Evolutionary conservation across 2,888 invertebrate species (phyloP), one percentile per base, ranked within the genome.

Genomic region (Melitaea athalia): DNA sequence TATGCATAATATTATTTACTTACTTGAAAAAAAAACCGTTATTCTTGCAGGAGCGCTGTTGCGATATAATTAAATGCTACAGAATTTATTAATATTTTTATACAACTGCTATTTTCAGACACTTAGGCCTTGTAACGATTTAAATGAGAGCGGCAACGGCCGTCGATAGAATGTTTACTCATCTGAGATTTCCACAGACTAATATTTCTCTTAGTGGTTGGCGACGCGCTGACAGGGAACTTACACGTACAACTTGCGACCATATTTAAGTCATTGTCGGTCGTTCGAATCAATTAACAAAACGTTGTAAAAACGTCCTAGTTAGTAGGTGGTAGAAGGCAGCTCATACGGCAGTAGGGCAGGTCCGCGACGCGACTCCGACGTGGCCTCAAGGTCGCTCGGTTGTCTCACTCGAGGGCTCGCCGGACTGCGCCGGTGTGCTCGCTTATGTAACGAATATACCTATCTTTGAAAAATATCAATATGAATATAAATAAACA

Each of bases 371-470:
- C 31, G 33, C 55, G 24, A 24, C 24, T 24, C 3, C 24, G n/a
- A n/a, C n/a, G 24, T 24, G 24, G 8, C 38, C 38, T 55, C 55
- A 55, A 55, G 33, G 55, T n/a, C 49, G n/a, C n/a, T 50, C 49
- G 15, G 49, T 50, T 15, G n/a, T 15, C n/a, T 50, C 49, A 50
- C n/a, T n/a, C 38, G 38, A 38, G 38, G 38, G 38, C 38, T 38
- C 5, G 38, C 1, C 38, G 38, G 38, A 3, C 3, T 33, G 5
- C 5, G 38, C 1, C 38, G 38, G 38, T 38, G 38, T 33, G 5
- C 8, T 38, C 38, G 38, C 0, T 38, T 38, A 38, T 38, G 38
- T 38, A 38, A 38, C 38, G 38, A 38, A 38, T 7, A 7, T 38
- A 33, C 6, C 33, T 6, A 38, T 38, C 38, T 38, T 38, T 38